These are phyloP conservation scores for Sebastes oblongus DNA, from an alignment of 2,797 vertebrate species.

Conservation along the genomic window DNA sequence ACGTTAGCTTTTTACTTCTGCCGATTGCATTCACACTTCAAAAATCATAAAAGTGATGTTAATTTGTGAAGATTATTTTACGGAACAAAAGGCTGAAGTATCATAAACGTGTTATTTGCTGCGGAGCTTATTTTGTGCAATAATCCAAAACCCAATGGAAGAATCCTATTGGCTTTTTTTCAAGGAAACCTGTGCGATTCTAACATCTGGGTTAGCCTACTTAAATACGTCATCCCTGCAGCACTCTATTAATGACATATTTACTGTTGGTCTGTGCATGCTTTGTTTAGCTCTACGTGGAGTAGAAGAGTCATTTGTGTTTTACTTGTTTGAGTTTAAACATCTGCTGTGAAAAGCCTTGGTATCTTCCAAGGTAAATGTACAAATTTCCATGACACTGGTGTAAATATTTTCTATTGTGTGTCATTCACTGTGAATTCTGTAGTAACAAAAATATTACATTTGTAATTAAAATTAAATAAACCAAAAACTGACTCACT, in stretches of 20 bases:
- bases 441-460: background rate
- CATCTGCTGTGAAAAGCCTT: conserved; percentile 28
- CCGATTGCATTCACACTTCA: too few relatives aligned
- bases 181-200: too few relatives aligned
- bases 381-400: conserved; percentile 32
- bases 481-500: background rate
- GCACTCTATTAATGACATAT: background rate
- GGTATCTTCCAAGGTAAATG: conserved; percentile 25
- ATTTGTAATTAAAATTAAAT: conserved; percentile 11
- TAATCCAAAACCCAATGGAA: too few relatives aligned
- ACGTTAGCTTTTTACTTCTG: too few relatives aligned
- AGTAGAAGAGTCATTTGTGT: background rate
- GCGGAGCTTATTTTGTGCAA: too few relatives aligned
- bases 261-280: conserved; percentile 11
- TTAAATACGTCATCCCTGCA: too few relatives aligned
- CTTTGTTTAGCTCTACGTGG: conserved; percentile 1
- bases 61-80: too few relatives aligned
- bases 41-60: too few relatives aligned
- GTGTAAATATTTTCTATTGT: conserved; percentile 63
- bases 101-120: too few relatives aligned
- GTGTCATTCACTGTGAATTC: conserved; percentile 28
- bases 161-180: too few relatives aligned
- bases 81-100: too few relatives aligned
- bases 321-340: background rate
- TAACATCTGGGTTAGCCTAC: too few relatives aligned